Base-by-base conservation (phyloP, 2,888 invertebrate species). In the Phymatocera aterrima region DNA sequence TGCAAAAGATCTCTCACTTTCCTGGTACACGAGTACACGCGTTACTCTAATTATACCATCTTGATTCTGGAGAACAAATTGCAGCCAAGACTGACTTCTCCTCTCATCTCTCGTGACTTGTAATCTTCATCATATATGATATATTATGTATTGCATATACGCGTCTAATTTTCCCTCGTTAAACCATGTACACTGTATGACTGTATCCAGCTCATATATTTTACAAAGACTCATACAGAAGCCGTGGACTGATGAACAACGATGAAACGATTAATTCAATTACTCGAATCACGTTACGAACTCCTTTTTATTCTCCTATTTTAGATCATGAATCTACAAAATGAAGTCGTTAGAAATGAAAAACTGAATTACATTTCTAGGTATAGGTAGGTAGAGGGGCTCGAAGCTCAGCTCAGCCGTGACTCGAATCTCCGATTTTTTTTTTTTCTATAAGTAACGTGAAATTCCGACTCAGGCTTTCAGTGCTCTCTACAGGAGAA, bases 1-100 rank as follows among this genome's bases (percentile, higher is more conserved):
- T 64, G 61, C 37, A 12, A 57, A 37, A 37, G 61, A 64, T 64
- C 61, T 64, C n/a, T 18, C 37, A 37, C 37, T 64, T 64, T 64
- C 61, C 61, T 64, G 61, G 61, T 60, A 60, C 43, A n/a, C n/a
- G n/a, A n/a, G n/a, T 64, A 64, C 37, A 34, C 21, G 6, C 18
- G 57, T 57, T 57, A 57, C 28, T 57, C 28, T 28, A 57, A 57
- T 57, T 57, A 57, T 10, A 6, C 10, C 57, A 57, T 57, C 57
- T 57, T 24, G 57, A 28, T 57, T 57, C 24, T 28, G 57, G 28
- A 57, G 15, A 28, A 57, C 12, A 57, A 28, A 28, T 15, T 57
- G 28, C 10, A 28, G 57, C 57, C 8, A 28, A 15, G 4, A 15
- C 4, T 15, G 46, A 46, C 46, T 5, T 12, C 15, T 3, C n/a